These are phyloP conservation scores for Macaca fascicularis DNA, from an alignment of 2,113 vertebrate genomes.

Conservation along the genomic window T2T-MFA8v1.1 NC_088377.1:2771501-2772000, in stretches of 20 bases:
- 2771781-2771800: fast-evolving
- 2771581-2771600: fast-evolving
- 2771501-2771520: fast-evolving
- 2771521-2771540: neutral
- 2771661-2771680: fast-evolving
- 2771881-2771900: neutral
- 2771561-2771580: too few relatives aligned
- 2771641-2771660: too few relatives aligned
- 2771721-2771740: fast-evolving
- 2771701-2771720: neutral
- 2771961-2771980: fast-evolving
- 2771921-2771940: fast-evolving
- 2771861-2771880: neutral
- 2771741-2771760: neutral
- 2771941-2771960: fast-evolving
- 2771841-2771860: fast-evolving
- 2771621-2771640: too few relatives aligned
- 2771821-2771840: fast-evolving
- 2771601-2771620: too few relatives aligned
- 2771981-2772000: neutral
- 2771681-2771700: neutral
- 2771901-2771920: fast-evolving
- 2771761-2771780: fast-evolving
- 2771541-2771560: too few relatives aligned
- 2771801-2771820: neutral